phyloP scores from a whole-genome alignment of 1,140 invertebrate genomes.

The Dinoponera quadriceps region DNA sequence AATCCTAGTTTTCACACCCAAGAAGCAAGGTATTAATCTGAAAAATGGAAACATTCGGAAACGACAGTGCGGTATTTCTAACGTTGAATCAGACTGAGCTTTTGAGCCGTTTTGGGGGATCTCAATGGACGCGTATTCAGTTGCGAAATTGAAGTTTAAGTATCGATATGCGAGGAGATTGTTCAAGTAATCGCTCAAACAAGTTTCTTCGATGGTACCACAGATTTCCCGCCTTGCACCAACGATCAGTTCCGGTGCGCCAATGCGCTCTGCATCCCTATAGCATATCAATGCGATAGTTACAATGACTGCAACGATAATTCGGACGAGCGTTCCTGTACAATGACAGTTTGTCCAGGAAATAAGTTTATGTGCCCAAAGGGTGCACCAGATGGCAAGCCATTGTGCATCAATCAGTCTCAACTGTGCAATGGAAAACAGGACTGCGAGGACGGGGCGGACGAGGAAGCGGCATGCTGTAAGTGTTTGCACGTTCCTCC shows the following conservation, averaged over 20 bases:
- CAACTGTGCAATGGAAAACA: slow-evolving; percentile 95
- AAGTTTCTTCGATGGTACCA: background rate
- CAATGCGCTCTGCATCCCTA: slow-evolving; percentile 96
- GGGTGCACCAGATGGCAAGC: slow-evolving; percentile 88
- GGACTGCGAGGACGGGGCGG: slow-evolving; percentile 96
- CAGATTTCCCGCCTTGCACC: slow-evolving; percentile 95
- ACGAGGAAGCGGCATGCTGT: slow-evolving; percentile 96
- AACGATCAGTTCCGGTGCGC: slow-evolving; percentile 96
- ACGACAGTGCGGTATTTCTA: too few species aligned
- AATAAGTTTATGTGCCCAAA: slow-evolving; percentile 96
- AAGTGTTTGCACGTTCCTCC: slow-evolving; percentile 84
- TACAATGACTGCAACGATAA: slow-evolving; percentile 94
- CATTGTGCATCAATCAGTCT: slow-evolving; percentile 94
- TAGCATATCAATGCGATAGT: slow-evolving; percentile 93
- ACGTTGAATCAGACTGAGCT: background rate
- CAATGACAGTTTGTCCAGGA: slow-evolving; percentile 94
- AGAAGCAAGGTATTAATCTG: too few species aligned
- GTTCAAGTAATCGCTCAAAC: background rate
- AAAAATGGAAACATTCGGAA: too few species aligned
- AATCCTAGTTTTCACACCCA: too few species aligned
- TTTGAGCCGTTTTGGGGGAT: background rate
- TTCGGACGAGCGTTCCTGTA: slow-evolving; percentile 96
- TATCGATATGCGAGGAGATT: too few species aligned
- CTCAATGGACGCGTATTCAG: background rate
- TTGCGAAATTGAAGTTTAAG: background rate